Base-by-base conservation (phyloP, 2,888 invertebrate genomes). In the Athrips mouffetella region DNA sequence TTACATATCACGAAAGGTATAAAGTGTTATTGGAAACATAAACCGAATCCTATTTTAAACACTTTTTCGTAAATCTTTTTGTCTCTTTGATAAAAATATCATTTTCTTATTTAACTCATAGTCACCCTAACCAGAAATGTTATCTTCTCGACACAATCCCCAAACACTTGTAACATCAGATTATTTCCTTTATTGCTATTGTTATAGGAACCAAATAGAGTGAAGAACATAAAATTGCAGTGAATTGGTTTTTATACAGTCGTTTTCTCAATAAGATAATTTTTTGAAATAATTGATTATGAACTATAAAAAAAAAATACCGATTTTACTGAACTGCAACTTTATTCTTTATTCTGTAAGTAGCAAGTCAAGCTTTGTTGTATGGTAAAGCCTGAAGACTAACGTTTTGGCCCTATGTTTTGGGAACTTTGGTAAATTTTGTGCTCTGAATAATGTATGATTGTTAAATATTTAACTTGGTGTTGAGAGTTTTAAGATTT, bases 341-440 rank as follows among this genome's bases (percentile, higher is more conserved):
- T 45, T 45, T 27, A 46, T 46, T 46, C 37, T 46, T 46, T 20
- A 46, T 7, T 27, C 11, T 37, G 35, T 39, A 46, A 37, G 10
- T n/a, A n/a, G n/a, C n/a, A n/a, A n/a, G n/a, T n/a, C n/a, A n/a
- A n/a, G n/a, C n/a, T n/a, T n/a, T n/a, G n/a, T n/a, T n/a, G n/a
- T n/a, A n/a, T n/a, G n/a, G n/a, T n/a, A n/a, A n/a, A n/a, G n/a
- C n/a, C n/a, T n/a, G n/a, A n/a, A n/a, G n/a, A n/a, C n/a, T n/a
- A n/a, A n/a, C n/a, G n/a, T n/a, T n/a, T n/a, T n/a, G n/a, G n/a
- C n/a, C n/a, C n/a, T n/a, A n/a, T n/a, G n/a, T n/a, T n/a, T n/a
- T n/a, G n/a, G n/a, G n/a, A n/a, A n/a, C n/a, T n/a, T n/a, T n/a
- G n/a, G n/a, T n/a, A n/a, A n/a, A n/a, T n/a, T n/a, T n/a, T n/a